Conservation (phyloP, 2,888 invertebrate species). For the Cactoblastis cactorum region DNA sequence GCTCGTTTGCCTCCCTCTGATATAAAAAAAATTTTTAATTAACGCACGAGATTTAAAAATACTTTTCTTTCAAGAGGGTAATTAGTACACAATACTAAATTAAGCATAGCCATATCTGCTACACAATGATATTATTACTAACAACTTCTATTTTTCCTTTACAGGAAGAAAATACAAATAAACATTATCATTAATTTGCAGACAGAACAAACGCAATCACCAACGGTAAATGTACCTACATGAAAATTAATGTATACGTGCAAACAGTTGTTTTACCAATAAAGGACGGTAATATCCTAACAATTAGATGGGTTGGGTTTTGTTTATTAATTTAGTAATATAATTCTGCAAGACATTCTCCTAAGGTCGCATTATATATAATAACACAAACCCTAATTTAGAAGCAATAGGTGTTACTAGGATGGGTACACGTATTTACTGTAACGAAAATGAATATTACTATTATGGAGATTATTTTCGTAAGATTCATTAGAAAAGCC, state of each 20-base stretch:
- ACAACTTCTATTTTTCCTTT: too few species aligned
- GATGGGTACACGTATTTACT: not conserved
- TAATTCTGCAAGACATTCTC: constrained; percentile 1
- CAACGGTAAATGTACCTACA: not conserved
- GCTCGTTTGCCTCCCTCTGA: too few species aligned
- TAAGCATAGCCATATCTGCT: not conserved
- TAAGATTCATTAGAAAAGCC: too few species aligned
- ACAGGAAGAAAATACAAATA: not conserved
- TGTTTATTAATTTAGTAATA: constrained; percentile 11
- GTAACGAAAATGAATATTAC: not conserved
- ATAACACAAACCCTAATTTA: not conserved
- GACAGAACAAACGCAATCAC: not conserved
- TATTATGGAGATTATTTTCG: too few species aligned
- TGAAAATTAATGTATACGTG: constrained; percentile 10
- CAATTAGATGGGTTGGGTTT: not conserved
- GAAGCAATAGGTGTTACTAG: not conserved
- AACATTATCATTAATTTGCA: not conserved
- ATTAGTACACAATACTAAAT: too few species aligned
- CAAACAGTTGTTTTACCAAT: constrained; percentile 4
- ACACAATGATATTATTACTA: too few species aligned
- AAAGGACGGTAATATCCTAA: not conserved
- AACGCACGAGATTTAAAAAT: too few species aligned
- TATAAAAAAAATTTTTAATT: too few species aligned
- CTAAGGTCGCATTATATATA: not conserved
- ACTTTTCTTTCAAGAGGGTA: too few species aligned